phyloP scores from a whole-genome alignment of 2,113 vertebrate species.

The Anhinga rufa region DNA sequence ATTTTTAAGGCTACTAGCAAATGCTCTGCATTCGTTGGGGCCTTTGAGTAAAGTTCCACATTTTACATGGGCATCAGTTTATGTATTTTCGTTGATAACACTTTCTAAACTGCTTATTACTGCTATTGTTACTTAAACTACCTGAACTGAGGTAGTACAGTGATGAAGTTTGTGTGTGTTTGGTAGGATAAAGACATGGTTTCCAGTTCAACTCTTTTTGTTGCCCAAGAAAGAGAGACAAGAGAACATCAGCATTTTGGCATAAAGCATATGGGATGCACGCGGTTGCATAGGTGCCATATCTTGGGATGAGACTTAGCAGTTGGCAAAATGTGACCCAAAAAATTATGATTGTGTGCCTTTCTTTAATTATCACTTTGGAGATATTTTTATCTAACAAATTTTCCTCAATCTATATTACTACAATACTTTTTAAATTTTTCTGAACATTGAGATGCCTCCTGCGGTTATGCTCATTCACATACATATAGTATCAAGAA shows the following conservation, averaged over 20 bases:
- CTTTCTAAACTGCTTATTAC: not conserved
- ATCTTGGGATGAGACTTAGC: not conserved
- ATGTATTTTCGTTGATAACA: not conserved
- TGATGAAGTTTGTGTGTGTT: not conserved
- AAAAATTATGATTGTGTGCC: not conserved
- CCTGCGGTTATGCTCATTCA: not conserved
- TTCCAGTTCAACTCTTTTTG: not conserved
- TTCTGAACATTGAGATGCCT: not conserved
- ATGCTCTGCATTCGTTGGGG: not conserved
- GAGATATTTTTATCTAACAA: not conserved
- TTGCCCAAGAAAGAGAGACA: not conserved
- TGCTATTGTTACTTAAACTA: not conserved
- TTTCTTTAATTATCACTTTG: not conserved
- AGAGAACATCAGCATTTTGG: not conserved
- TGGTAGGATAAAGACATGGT: not conserved
- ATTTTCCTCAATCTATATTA: not conserved
- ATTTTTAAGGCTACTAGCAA: not conserved
- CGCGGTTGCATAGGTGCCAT: rapidly evolving
- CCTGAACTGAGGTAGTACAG: not conserved
- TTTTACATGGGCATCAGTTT: not conserved
- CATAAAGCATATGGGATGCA: not conserved
- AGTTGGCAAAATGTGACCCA: not conserved
- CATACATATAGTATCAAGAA: not conserved
- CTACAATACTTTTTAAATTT: not conserved
- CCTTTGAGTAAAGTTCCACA: not conserved